Base-by-base conservation (phyloP, 2,113 vertebrate species). In the Xiphophorus hellerii region DNA sequence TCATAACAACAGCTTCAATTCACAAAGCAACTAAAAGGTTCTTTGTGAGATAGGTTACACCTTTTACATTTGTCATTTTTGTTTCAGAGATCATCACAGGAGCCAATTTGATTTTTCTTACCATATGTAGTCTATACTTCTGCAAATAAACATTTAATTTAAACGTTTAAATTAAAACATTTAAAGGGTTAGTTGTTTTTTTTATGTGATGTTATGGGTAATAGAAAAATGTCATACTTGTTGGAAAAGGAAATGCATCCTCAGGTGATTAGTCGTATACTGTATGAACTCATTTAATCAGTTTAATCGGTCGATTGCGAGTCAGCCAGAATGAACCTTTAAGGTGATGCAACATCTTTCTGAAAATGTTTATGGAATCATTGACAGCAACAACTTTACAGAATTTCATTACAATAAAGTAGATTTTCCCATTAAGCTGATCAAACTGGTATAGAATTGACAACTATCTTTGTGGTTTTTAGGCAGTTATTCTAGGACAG, bases 401-500 rank as follows among this genome's bases (percentile, higher is more conserved):
- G 17, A 48, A 48, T 48, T 25, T 58, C 51, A 58, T 9, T 58
- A n/a, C 4, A 58, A 25, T 48, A 48, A 48, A 48, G 44, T 48
- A 48, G 17, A 48, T 20, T 48, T 48, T 48, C 17, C 5, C 44
- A 48, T 6, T 48, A 39, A 28, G 14, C 27, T 13, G 4, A 62
- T 5, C n/a, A 39, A 31, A 39, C 14, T 27, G 15, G 25, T n/a
- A 7, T 63, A 15, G 27, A 58, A 61, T 25, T 61, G 35, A 63
- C 25, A 22, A 0, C 11, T 15, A 33, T 42, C 81, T 71, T 68
- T 63, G 42, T 65, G 66, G 66, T 60, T 76, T 35, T 54, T 31
- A 39, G 54, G 25, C 58, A 78, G 48, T 69, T 67, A 37, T 76
- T 78, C 30, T 17, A 60, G 70, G 61, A 80, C n/a, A 28, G 39